These are phyloP conservation scores for Parazoanthus darwini DNA, from an alignment of 92 coral and sea anemone genomes.

Conservation along the genomic window DNA sequence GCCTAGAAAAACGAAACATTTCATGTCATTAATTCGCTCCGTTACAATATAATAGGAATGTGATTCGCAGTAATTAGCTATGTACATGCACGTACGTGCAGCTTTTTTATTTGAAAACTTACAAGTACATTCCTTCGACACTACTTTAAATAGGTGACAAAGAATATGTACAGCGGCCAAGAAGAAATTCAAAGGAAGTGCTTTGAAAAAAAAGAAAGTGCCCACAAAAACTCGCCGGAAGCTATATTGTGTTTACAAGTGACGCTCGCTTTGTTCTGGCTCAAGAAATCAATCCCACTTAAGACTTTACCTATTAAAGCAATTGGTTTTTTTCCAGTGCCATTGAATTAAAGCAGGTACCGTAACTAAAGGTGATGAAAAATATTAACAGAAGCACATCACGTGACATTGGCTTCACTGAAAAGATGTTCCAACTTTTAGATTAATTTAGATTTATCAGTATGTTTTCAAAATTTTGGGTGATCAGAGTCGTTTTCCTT, in stretches of 20 bases:
- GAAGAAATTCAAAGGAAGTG: not conserved
- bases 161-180: not conserved
- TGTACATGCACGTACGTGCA: not conserved
- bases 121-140: not conserved
- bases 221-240: not conserved
- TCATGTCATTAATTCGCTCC: not conserved
- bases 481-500: not conserved
- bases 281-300: not conserved
- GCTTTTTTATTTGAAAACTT: not conserved
- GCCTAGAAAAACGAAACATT: not conserved
- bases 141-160: not conserved
- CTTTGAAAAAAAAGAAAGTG: not conserved
- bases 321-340: not conserved
- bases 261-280: not conserved
- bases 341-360: not conserved
- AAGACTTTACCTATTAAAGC: not conserved
- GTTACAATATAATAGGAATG: not conserved
- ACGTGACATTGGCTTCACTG: not conserved
- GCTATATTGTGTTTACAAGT: not conserved
- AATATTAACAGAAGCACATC: not conserved
- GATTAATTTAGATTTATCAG: not conserved
- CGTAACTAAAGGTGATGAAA: no score
- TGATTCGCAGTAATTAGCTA: not conserved
- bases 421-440: not conserved
- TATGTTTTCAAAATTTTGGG: no score